Evolutionary conservation across 2,113 vertebrate species (phyloP).

Genomic region (Sakesphorus luctuosus): DNA sequence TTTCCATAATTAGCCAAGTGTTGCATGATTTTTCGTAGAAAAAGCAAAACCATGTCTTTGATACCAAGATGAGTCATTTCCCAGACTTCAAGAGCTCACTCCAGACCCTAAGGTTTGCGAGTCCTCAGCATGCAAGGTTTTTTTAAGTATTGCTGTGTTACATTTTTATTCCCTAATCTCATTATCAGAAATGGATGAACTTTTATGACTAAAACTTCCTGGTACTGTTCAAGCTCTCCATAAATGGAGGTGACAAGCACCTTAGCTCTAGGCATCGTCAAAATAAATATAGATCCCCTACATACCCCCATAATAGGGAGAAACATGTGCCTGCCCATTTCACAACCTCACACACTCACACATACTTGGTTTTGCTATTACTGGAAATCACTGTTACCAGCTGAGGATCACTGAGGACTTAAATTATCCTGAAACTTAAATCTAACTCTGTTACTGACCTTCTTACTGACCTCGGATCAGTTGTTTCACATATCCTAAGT

Average conservation of each 20-base stretch:
- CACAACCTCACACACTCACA: not conserved
- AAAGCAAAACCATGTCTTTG: not conserved
- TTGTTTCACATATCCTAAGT: not conserved
- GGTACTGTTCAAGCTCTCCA: not conserved
- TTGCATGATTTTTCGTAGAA: not conserved
- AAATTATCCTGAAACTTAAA: not conserved
- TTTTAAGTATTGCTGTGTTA: not conserved
- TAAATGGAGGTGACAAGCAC: not conserved
- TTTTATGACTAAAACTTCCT: not conserved
- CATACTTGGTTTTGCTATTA: not conserved
- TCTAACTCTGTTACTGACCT: not conserved
- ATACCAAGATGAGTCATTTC: not conserved
- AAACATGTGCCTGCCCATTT: not conserved
- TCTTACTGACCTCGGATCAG: not conserved
- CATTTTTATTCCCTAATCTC: not conserved
- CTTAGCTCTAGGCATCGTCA: not conserved
- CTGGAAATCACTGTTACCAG: not conserved
- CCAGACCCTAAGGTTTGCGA: not conserved
- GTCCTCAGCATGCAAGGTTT: not conserved
- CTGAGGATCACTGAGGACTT: not conserved
- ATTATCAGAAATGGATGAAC: not conserved
- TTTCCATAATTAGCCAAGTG: not conserved
- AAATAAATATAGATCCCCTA: not conserved
- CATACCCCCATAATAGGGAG: not conserved
- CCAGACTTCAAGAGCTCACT: not conserved